Base-by-base conservation (phyloP, 2,888 invertebrate species). In the Trissolcus brochymenae region DNA sequence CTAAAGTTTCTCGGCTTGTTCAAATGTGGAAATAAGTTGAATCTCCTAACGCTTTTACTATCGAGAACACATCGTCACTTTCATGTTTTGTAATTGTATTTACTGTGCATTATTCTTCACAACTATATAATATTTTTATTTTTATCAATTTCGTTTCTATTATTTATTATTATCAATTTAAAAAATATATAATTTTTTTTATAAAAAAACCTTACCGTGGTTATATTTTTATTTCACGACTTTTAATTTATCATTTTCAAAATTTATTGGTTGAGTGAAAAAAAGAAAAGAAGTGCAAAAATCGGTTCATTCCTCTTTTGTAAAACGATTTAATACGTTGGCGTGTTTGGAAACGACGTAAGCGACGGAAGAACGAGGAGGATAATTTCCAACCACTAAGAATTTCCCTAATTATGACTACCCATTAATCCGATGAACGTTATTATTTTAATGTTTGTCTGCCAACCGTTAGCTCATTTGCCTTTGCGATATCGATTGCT, bases 321-420 rank as follows among this genome's bases (percentile, higher is more conserved):
- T 70, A 65, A 78, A 78, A 78, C 65, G 78, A 74, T 78, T 78
- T 73, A 73, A 70, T 77, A 35, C 35, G 70, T 64, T 61, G 76
- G 66, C 53, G 74, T 62, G 67, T 74, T 54, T 51, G 49, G 41
- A 16, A 60, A 51, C 25, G 61, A 70, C 78, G 78, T 74, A 70
- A 53, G 71, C 75, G 75, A 75, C 62, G 70, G 66, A 70, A 72
- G 73, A 73, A 70, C 65, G 70, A 72, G 67, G 70, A 72, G 67
- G 74, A 74, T 66, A 82, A 86, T 84, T 83, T 84, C 79, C 79
- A 72, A 74, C 81, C 72, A 78, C 80, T 75, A 83, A 84, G 84
- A 86, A 86, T 87, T 87, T 87, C 85, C 85, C 87, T 87, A 87
- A 88, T 88, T 87, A 87, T 87, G 85, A 84, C 83, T 83, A 81